Evolutionary conservation across 2,888 invertebrate species (phyloP), one percentile per base, ranked within the genome.

Genomic region (Tiliacea citrago): DNA sequence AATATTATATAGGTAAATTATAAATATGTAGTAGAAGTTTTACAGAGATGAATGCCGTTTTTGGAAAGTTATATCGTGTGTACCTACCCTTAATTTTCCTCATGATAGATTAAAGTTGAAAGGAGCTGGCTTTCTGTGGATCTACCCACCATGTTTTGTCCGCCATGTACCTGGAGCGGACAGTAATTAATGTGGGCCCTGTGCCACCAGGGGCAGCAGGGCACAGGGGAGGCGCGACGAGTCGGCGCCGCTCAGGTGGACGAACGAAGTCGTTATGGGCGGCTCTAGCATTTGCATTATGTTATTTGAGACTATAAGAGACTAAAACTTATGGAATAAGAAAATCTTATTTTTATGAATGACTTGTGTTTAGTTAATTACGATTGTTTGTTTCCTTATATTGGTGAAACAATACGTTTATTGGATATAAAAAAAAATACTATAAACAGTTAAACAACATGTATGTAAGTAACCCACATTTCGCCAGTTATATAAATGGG

Each of bases 111-210:
- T 47, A 49, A 35, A 49, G 24, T 35, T n/a, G 13, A 24, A 51
- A 57, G 45, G 12, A 74, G 47, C 63, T 58, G 49, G 51, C 73
- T 81, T 82, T 84, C 85, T 82, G 82, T 81, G 84, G 16, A 57
- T 39, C 81, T 82, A 87, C 60, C 69, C 75, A 86, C 83, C 75
- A 78, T 70, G 76, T 66, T 83, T n/a, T 92, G 93, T 92, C 93
- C 92, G 58, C 67, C 92, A 91, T 92, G 92, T 89, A 91, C 92
- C 89, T 89, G 92, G 89, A 70, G 88, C 89, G 91, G 91, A 95
- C 93, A 93, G 95, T 95, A 95, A 95, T 95, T 95, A 95, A 95
- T 95, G 94, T 94, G 89, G 70, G 74, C 85, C 83, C 86, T 74
- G 85, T 81, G 81, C 86, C 82, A 83, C 82, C 85, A 81, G 73